Percentiles rank a stretch among this genome's conserved stretches.
These are phyloP conservation scores for Ennomos erosarius DNA, from an alignment of 2,888 invertebrate species.

Conservation along the genomic window DNA sequence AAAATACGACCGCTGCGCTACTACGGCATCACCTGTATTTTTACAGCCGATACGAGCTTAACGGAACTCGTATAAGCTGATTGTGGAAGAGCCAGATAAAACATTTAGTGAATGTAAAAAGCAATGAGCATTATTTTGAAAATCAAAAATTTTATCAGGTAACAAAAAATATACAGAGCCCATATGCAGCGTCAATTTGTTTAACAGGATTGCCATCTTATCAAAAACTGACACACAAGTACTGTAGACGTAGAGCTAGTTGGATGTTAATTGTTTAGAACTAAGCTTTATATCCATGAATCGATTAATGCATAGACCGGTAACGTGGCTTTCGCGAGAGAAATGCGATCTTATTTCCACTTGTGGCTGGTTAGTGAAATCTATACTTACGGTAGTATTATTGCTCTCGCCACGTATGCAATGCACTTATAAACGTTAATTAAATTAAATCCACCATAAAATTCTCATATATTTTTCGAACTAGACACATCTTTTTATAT, in stretches of 20 bases:
- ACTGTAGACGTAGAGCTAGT: slow-evolving; percentile 8
- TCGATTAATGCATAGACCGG: slow-evolving; percentile 53
- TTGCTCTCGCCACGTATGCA: neutral
- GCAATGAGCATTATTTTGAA: no score
- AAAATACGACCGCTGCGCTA: slow-evolving; percentile 55
- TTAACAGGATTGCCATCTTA: no score
- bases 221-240: neutral
- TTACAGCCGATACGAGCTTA: slow-evolving; percentile 25
- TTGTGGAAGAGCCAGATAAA: no score
- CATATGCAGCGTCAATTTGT: no score
- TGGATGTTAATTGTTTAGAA: slow-evolving; percentile 11
- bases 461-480: no score
- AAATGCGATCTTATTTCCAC: slow-evolving; percentile 76
- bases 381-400: slow-evolving; percentile 42
- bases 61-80: neutral
- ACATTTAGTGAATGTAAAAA: no score
- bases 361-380: slow-evolving; percentile 63
- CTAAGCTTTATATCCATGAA: slow-evolving; percentile 25
- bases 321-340: slow-evolving; percentile 75
- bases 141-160: no score
- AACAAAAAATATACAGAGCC: no score
- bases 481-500: no score
- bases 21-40: slow-evolving; percentile 46
- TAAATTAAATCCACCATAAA: no score
- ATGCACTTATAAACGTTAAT: neutral